Conservation (phyloP, 1,140 invertebrate species). For the Trichonephila inaurata region DNA sequence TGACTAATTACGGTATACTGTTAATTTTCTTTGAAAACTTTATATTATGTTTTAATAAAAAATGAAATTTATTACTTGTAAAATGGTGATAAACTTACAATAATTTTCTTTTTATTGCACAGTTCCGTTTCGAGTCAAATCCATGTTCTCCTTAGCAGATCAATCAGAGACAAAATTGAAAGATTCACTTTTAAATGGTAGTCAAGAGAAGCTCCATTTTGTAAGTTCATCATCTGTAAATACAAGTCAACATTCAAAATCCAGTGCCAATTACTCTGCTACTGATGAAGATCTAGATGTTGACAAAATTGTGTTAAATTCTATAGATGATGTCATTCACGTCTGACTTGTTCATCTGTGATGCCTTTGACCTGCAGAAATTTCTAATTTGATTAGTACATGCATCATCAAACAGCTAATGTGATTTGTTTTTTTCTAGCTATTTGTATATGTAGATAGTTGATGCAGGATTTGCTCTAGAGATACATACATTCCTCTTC, state of each 20-base stretch:
- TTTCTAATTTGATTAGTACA: slow-evolving; percentile 14
- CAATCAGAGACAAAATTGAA: slow-evolving; percentile 34
- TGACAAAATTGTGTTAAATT: slow-evolving; percentile 35
- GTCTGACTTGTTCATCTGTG: slow-evolving; percentile 55
- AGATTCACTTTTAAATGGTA: slow-evolving; percentile 65
- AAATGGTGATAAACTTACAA: too few relatives aligned
- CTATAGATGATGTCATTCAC: slow-evolving; percentile 71
- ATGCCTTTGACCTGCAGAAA: slow-evolving; percentile 9
- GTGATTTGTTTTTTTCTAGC: slow-evolving; percentile 38
- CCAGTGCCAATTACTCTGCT: slow-evolving; percentile 69
- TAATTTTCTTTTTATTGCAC: neutral
- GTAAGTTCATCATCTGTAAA: neutral
- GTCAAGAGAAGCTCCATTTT: slow-evolving; percentile 43
- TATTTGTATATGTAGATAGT: slow-evolving; percentile 18
- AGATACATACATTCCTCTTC: slow-evolving; percentile 7
- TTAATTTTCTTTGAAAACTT: neutral
- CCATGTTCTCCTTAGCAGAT: slow-evolving; percentile 45
- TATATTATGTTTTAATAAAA: neutral
- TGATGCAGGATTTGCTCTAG: neutral
- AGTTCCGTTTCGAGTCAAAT: slow-evolving; percentile 43
- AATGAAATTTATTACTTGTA: neutral
- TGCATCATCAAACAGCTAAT: slow-evolving; percentile 12
- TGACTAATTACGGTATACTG: neutral
- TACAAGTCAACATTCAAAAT: slow-evolving; percentile 15
- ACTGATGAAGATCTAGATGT: neutral